Base-by-base conservation (phyloP, 2,888 invertebrate genomes). In the Drosophila incognita region DNA sequence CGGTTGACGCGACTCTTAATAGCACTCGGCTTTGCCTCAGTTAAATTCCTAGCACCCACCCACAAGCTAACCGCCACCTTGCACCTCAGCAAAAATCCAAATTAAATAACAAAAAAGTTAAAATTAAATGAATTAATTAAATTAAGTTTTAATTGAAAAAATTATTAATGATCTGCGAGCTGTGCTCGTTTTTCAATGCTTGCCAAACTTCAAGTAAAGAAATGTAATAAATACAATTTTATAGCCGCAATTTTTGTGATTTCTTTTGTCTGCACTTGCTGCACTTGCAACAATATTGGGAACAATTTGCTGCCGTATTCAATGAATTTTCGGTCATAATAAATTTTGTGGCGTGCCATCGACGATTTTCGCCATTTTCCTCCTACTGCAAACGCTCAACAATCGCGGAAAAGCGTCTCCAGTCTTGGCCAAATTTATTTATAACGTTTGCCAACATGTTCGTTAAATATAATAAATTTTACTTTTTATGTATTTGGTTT, bases 201-300 rank as follows among this genome's bases (percentile, higher is more conserved):
- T 46, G 71, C 74, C 67, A 72, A 83, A 82, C 76, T 83, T 81
- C 76, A 80, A 61, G 69, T 71, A 77, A 77, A 84, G 81, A 79
- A 84, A 84, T 75, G 83, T 61, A 84, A 84, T 84, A 84, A 84
- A 84, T 84, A 84, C 79, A 69, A 54, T 83, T 84, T 84, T 86
- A 84, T 84, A 61, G 83, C 80, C 69, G 51, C 73, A 79, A 69
- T 81, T 69, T 76, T 79, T 59, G 52, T 64, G 38, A n/a, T 38
- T 71, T 64, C 35, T 42, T 71, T 80, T 24, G 46, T 15, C 42
- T 53, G 65, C 68, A 69, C 10, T 31, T 31, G 11, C 4, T 51
- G 51, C 76, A 68, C 60, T 54, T 56, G 58, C 67, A 69, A 42
- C 49, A 42, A 42, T 60, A 67, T 48, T 51, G 62, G 31, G n/a